Evolutionary conservation across 1,140 invertebrate species (phyloP).

Genomic region (Dufourea novaeangliae): DNA sequence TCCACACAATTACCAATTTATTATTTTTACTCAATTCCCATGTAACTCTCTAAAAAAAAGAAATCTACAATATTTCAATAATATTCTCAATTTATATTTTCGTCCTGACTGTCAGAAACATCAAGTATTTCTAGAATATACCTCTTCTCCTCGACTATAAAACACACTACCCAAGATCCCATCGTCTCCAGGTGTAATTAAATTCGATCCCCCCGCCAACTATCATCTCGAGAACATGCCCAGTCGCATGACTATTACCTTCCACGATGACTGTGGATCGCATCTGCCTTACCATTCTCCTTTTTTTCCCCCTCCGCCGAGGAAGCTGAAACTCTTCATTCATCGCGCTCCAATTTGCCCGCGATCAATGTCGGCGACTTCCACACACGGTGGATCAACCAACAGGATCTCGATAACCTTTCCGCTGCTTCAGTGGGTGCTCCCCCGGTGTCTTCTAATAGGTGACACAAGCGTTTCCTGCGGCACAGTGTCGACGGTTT

Average conservation of each 20-base stretch:
- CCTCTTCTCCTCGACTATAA: too few relatives aligned
- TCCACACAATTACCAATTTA: too few relatives aligned
- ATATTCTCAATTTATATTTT: too few relatives aligned
- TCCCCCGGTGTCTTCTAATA: constrained; percentile 7
- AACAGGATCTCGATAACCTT: background rate
- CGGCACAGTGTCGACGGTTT: background rate
- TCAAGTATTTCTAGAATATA: too few relatives aligned
- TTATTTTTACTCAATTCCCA: too few relatives aligned
- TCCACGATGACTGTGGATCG: background rate
- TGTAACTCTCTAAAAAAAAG: too few relatives aligned
- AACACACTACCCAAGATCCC: too few relatives aligned
- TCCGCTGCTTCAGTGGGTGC: background rate
- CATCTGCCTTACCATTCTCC: background rate
- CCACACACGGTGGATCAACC: background rate
- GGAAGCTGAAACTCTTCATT: background rate
- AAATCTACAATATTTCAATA: too few relatives aligned
- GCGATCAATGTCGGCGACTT: background rate
- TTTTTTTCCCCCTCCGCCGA: background rate
- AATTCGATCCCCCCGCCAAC: background rate
- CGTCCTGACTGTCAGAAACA: too few relatives aligned
- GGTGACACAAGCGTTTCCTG: constrained; percentile 20
- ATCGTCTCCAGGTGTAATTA: background rate
- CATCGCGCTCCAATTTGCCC: constrained; percentile 23
- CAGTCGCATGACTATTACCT: background rate
- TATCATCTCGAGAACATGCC: background rate